These are phyloP conservation scores for Aphidius gifuensis DNA, from an alignment of 1,140 invertebrate genomes.

Conservation along the genomic window DNA sequence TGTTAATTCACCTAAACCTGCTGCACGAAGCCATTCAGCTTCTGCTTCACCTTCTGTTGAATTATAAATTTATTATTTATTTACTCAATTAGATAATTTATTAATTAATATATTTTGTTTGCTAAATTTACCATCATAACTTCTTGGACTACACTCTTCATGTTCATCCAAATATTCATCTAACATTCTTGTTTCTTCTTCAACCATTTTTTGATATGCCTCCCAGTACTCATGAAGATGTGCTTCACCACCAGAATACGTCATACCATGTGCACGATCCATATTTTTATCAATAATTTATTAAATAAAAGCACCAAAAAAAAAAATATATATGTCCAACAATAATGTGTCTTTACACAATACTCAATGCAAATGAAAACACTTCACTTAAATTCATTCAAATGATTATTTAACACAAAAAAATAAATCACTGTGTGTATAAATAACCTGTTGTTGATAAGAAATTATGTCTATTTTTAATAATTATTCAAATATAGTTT, in stretches of 20 bases:
- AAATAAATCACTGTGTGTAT: no score
- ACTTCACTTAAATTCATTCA: no score
- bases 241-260: conserved; percentile 41
- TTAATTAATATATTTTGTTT: conserved; percentile 4
- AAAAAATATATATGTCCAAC: no score
- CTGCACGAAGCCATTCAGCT: conserved; percentile 60
- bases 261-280: conserved; percentile 42
- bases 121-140: conserved; percentile 45
- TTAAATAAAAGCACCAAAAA: neutral
- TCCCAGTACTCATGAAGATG: conserved; percentile 57
- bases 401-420: no score
- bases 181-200: conserved; percentile 54
- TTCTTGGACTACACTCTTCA: conserved; percentile 52
- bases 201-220: conserved; percentile 54
- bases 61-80: no score
- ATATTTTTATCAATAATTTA: conserved; percentile 32
- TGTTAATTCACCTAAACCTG: conserved; percentile 60
- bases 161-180: conserved; percentile 52
- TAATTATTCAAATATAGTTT: no score
- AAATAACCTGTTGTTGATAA: no score
- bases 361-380: no score
- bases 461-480: no score
- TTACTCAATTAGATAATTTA: no score
- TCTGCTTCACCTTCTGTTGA: conserved; percentile 60
- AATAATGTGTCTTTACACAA: no score